phyloP scores from a whole-genome alignment of 2,113 vertebrate genomes.

The human (Homo sapiens) region DNA sequence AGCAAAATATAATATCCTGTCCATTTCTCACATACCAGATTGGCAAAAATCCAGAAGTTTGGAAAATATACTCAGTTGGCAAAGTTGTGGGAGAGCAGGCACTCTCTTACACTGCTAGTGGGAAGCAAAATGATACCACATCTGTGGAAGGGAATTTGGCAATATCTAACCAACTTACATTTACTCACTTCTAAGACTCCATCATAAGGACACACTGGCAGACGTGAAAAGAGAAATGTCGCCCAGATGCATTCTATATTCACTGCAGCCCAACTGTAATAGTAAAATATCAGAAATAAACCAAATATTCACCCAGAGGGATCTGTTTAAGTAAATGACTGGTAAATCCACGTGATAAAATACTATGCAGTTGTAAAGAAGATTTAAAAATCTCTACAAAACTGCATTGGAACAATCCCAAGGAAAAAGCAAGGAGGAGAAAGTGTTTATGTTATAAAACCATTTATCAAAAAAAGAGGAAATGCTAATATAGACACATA shows the following conservation, averaged over 20 bases:
- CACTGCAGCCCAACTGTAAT: not conserved
- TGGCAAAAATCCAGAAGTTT: slow-evolving; percentile 47
- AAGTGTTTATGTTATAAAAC: not conserved
- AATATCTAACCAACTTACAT: not conserved
- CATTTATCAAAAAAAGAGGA: not conserved
- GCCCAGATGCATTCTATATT: not conserved
- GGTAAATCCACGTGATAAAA: not conserved
- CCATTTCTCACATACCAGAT: slow-evolving; percentile 40
- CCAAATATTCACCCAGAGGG: not conserved
- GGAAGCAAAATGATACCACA: not conserved
- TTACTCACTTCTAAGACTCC: not conserved
- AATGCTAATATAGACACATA: not conserved
- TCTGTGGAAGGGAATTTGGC: not conserved
- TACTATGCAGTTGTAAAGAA: not conserved
- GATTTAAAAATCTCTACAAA: not conserved
- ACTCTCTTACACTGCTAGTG: not conserved
- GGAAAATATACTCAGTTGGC: slow-evolving; percentile 3
- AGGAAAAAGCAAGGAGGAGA: not conserved
- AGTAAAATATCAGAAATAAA: not conserved
- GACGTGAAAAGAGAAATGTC: not conserved
- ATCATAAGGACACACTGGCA: not conserved
- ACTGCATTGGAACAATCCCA: not conserved
- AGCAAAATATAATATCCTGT: slow-evolving; percentile 46
- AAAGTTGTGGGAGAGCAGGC: not conserved
- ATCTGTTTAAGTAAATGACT: not conserved